Evolutionary conservation across 1,140 invertebrate species (phyloP).

Genomic region (Bombus soroeensis): DNA sequence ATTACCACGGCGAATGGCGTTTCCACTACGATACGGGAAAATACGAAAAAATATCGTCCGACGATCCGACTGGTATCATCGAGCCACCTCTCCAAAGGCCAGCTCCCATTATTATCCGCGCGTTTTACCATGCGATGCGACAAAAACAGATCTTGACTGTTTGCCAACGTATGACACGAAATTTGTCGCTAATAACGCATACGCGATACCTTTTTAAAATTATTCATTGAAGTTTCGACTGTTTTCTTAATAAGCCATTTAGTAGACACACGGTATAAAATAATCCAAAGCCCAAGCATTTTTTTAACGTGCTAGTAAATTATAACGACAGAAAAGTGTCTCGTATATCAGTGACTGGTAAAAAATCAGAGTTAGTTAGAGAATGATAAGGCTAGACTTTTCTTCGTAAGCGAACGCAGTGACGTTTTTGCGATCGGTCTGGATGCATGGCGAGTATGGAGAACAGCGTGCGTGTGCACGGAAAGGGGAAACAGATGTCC

Average conservation of each 20-base stretch:
- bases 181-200: neutral
- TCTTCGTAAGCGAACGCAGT: neutral
- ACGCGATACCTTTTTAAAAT: neutral
- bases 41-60: neutral
- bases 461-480: neutral
- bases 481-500: constrained; percentile 66
- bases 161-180: neutral
- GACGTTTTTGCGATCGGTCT: neutral
- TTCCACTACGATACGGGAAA: neutral
- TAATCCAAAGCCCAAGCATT: rapidly evolving
- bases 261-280: too few relatives aligned
- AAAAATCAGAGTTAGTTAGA: neutral
- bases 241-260: too few relatives aligned
- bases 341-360: too few relatives aligned
- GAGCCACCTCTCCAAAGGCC: neutral
- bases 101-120: constrained; percentile 5
- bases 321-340: too few relatives aligned
- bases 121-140: neutral
- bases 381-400: too few relatives aligned
- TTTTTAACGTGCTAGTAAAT: too few relatives aligned
- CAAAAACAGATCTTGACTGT: neutral
- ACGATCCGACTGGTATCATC: neutral
- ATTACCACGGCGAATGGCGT: neutral
- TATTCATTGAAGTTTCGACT: neutral
- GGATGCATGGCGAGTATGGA: neutral